Base-by-base conservation (phyloP, 1,140 invertebrate species). In the Globodera ellingtonae region DNA sequence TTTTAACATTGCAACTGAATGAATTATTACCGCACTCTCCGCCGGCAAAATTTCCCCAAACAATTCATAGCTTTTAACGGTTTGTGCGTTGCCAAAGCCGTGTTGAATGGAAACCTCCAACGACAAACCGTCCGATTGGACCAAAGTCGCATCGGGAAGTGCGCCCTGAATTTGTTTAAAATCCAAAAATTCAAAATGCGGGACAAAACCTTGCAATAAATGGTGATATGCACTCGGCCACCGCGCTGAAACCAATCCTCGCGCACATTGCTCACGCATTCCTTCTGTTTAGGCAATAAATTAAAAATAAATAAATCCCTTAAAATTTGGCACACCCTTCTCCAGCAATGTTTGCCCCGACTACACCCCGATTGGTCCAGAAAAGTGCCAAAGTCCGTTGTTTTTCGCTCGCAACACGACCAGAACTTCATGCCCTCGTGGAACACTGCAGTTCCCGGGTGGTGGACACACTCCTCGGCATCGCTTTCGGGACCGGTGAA, bases 401-500 rank as follows among this genome's bases (percentile, higher is more conserved):
- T 98, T 86, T 94, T 94, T 86, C 94, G 94, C 83, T 94, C 92
- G 88, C 97, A 99, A 88, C 97, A 99, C 0, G 95, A 94, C 97
- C 97, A 99, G 90, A 93, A 99, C 90, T 99, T 99, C 89, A 98
- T 91, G 0, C 92, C 97, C 92, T 99, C 97, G 89, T 99, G 97
- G 90, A 99, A 99, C 67, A 99, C 92, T 4, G 97, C 95, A 21
- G 91, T 90, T 0, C 97, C 97, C 35, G 95, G 93, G 91, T 99
- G 97, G 91, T 94, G 92, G 65, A 91, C 90, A 89, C 97, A 99
- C 62, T 90, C 87, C 71, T 92, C 91, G 15, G 91, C 81, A 84
- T 95, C 92, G 72, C 92, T 93, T 52, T 92, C 88, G 44, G 92
- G 91, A 1, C 93, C 94, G 85, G 92, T 91, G 88, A 94, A 97